A percentile compares a stretch with the other conserved stretches of the same genome.
phyloP scores from a whole-genome alignment of 2,113 vertebrate species.

The Albula goreensis region DNA sequence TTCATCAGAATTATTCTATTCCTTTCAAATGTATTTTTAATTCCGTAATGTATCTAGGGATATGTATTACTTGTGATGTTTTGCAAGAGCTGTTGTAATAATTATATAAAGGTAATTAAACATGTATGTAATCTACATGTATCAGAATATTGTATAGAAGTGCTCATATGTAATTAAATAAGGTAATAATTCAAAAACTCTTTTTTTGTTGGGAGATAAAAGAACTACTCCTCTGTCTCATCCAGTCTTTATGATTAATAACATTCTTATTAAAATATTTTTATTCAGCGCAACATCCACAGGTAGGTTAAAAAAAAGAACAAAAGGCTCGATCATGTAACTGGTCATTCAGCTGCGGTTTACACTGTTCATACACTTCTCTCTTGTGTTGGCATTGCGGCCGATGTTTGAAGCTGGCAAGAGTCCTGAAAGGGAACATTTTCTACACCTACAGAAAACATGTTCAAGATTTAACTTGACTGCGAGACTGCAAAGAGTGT shows the following conservation, averaged over 20 bases:
- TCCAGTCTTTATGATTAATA: background rate
- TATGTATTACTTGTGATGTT: constrained; percentile 5
- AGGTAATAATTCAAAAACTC: background rate
- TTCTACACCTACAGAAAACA: background rate
- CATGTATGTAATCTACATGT: background rate
- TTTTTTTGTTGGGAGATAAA: background rate
- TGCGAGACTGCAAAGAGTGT: background rate
- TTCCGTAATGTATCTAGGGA: constrained; percentile 27
- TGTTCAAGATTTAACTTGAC: background rate
- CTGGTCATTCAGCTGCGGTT: background rate
- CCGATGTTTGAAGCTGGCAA: background rate
- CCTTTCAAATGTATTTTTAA: constrained; percentile 40
- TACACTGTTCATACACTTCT: background rate
- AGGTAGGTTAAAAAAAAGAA: background rate
- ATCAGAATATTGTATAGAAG: constrained; percentile 8
- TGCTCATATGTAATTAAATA: background rate
- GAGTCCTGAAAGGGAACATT: background rate
- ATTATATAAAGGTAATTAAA: constrained; percentile 13
- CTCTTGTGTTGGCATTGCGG: background rate
- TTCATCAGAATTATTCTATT: constrained; percentile 39
- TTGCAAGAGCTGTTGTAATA: constrained; percentile 6
- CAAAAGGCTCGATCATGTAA: background rate
- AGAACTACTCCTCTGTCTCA: background rate
- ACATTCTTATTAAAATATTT: background rate
- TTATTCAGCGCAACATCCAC: background rate